phyloP scores from a whole-genome alignment of 2,113 vertebrate species.

The Sturnus vulgaris region DNA sequence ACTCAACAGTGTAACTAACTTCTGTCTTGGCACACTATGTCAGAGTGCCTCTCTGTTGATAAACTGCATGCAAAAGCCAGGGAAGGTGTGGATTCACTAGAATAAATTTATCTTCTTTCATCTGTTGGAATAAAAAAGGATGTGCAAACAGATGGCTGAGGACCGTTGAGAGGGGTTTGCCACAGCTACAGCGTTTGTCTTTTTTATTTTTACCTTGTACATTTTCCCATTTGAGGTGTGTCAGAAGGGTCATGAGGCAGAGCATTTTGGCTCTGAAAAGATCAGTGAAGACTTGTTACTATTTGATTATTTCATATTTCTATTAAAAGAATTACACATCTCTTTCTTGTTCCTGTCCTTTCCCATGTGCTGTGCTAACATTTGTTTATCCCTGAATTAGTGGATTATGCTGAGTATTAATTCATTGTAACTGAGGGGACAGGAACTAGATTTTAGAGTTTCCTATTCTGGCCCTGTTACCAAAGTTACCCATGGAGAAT shows the following conservation, averaged over 20 bases:
- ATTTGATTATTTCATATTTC: background rate
- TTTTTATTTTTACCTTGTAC: background rate
- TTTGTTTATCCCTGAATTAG: background rate
- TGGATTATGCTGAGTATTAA: background rate
- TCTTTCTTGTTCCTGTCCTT: background rate
- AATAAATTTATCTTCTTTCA: background rate
- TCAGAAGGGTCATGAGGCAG: background rate
- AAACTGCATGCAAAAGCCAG: background rate
- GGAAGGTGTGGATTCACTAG: background rate
- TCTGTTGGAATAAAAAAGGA: background rate
- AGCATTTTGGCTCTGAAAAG: background rate
- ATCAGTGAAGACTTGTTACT: background rate
- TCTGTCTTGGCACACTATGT: background rate
- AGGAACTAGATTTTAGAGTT: background rate
- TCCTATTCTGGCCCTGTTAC: background rate
- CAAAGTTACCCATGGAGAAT: background rate
- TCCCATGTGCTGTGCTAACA: background rate
- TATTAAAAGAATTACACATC: background rate
- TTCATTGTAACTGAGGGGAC: background rate
- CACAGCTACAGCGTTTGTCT: background rate
- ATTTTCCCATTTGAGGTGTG: rapidly evolving
- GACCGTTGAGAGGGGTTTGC: background rate
- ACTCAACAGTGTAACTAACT: background rate
- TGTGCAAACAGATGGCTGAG: background rate
- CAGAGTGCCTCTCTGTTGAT: background rate